A percentile compares a stretch with the other conserved stretches of the same genome.
phyloP scores from a whole-genome alignment of 1,140 invertebrate genomes.

The Wiebesia pumilae region DNA sequence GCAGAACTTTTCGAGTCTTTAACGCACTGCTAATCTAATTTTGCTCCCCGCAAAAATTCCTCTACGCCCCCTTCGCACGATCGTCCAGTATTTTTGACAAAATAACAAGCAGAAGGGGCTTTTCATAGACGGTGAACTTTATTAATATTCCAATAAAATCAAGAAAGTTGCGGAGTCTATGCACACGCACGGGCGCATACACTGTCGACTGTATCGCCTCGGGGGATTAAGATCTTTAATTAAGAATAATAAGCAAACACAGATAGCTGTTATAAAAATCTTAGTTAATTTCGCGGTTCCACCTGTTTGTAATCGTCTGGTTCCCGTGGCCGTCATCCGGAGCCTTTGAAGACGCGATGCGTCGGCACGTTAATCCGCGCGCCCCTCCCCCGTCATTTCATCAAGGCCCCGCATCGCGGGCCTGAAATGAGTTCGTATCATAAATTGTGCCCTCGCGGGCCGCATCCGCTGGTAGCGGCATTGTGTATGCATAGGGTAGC shows the following conservation, averaged over 20 bases:
- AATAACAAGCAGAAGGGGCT: constrained; percentile 7
- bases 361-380: neutral
- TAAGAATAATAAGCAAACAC: constrained; percentile 49
- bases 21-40: neutral
- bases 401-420: neutral
- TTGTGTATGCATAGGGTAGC: constrained; percentile 74
- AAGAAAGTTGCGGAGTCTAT: neutral
- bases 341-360: constrained; percentile 5
- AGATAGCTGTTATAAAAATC: constrained; percentile 29
- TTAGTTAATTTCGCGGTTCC: constrained; percentile 33
- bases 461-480: constrained; percentile 66
- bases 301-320: constrained; percentile 42
- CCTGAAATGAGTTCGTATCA: constrained; percentile 70
- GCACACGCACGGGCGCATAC: neutral
- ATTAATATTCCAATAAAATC: constrained; percentile 21
- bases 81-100: neutral
- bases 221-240: constrained; percentile 26
- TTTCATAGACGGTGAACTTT: constrained; percentile 12
- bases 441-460: constrained; percentile 69
- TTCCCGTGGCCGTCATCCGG: neutral
- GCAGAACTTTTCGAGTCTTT: neutral
- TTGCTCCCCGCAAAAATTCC: neutral
- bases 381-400: neutral
- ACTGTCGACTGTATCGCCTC: neutral
- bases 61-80: neutral